Conservation (phyloP, 2,797 vertebrate genomes). For the Epinephelus awoara region DNA sequence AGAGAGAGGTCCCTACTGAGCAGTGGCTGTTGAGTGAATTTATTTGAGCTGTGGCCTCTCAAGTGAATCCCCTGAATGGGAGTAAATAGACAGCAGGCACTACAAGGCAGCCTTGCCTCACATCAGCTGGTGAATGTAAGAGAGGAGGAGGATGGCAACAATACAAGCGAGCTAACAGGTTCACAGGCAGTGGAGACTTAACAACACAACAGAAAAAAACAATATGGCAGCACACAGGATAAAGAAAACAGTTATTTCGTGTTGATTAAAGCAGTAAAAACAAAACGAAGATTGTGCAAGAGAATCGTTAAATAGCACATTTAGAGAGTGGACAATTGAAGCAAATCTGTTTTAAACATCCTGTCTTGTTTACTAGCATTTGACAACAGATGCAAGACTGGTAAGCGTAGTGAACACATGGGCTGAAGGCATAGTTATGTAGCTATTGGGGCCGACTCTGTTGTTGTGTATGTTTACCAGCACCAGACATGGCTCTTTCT, state of each 20-base stretch:
- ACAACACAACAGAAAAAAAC: constrained; percentile 48
- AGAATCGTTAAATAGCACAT: neutral
- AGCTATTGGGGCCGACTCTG: neutral
- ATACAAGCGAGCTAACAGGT: constrained; percentile 64
- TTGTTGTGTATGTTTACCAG: neutral
- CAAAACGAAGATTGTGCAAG: neutral
- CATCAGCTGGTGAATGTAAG: constrained; percentile 69
- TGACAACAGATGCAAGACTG: neutral
- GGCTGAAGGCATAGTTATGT: neutral
- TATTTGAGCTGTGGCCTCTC: constrained; percentile 82
- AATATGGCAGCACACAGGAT: constrained; percentile 50
- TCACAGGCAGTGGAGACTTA: constrained; percentile 47
- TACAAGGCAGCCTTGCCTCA: constrained; percentile 71
- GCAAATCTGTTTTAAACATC: neutral
- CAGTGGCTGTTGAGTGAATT: constrained; percentile 80
- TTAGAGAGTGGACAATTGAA: neutral
- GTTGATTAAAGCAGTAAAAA: constrained; percentile 8
- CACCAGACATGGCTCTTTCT: neutral
- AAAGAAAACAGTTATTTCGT: constrained; percentile 27
- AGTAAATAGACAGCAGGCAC: constrained; percentile 81
- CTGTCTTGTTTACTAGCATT: neutral
- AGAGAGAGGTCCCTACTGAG: constrained; percentile 73
- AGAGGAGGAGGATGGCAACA: constrained; percentile 64
- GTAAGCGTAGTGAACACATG: neutral
- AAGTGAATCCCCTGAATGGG: constrained; percentile 81